These are phyloP conservation scores for Hippoglossus stenolepis DNA, from an alignment of 2,113 vertebrate genomes.

Conservation along the genomic window DNA sequence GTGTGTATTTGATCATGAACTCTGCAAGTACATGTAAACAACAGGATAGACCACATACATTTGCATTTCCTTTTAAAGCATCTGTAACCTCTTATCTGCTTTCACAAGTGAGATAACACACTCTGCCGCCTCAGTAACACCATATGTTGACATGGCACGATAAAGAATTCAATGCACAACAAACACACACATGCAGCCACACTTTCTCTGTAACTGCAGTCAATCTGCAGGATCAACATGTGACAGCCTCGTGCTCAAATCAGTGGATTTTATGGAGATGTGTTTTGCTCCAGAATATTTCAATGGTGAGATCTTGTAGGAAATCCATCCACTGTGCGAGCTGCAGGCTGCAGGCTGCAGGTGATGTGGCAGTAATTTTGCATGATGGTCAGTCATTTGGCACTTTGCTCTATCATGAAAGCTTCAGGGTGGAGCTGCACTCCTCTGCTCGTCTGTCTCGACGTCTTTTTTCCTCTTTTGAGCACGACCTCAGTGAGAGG, in stretches of 20 bases:
- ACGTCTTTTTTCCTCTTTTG: not conserved
- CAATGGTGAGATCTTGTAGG: constrained; percentile 11
- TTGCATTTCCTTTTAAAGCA: constrained; percentile 25
- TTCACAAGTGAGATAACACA: not conserved
- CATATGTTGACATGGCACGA: constrained; percentile 7
- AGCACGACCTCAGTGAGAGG: not conserved
- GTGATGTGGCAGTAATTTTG: constrained; percentile 66
- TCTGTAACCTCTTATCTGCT: constrained; percentile 38
- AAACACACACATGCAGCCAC: constrained; percentile 29
- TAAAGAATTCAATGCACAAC: constrained; percentile 11
- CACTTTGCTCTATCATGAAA: constrained; percentile 57
- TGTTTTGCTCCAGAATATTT: not conserved
- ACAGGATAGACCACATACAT: not conserved
- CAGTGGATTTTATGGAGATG: constrained; percentile 3
- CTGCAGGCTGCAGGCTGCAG: constrained; percentile 64
- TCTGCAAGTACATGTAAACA: constrained; percentile 16
- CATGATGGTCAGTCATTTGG: constrained; percentile 50
- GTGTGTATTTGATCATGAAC: not conserved
- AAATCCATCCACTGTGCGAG: constrained; percentile 4
- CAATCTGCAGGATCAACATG: not conserved
- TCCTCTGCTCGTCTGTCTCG: constrained; percentile 43
- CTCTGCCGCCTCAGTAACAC: not conserved
- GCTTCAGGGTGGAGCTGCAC: constrained; percentile 51
- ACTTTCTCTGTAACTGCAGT: constrained; percentile 20
- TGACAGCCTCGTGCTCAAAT: not conserved